phyloP scores from a whole-genome alignment of 1,140 invertebrate genomes.

The Fopius arisanus region DNA sequence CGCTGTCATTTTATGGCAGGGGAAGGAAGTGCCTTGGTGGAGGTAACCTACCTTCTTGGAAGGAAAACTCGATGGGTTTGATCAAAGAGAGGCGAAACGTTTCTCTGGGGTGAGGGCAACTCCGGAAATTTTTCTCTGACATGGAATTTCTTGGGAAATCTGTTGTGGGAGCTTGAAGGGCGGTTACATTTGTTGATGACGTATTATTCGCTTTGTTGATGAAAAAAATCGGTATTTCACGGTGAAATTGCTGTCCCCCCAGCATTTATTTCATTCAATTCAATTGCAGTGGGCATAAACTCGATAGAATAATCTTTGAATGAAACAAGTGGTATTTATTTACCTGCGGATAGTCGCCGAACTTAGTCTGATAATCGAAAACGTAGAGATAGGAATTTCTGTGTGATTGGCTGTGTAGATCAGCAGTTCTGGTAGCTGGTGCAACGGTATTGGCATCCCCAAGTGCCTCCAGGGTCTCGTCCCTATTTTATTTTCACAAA shows the following conservation, averaged over 20 bases:
- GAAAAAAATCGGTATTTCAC: no score
- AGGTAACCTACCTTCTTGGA: neutral
- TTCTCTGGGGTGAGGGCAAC: neutral
- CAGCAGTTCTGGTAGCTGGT: conserved; percentile 89
- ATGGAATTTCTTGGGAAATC: neutral
- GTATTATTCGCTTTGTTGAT: no score
- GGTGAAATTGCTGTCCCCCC: no score
- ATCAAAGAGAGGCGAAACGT: conserved; percentile 2
- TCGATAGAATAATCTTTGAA: neutral
- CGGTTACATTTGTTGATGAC: neutral
- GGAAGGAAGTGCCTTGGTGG: neutral
- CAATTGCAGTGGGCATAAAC: no score
- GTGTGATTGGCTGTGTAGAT: conserved; percentile 86
- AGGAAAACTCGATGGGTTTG: neutral
- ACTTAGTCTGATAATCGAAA: conserved; percentile 93
- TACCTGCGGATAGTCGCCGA: conserved; percentile 89
- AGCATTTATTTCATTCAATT: no score
- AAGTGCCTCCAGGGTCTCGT: conserved; percentile 71
- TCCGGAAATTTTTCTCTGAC: neutral
- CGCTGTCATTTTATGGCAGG: neutral
- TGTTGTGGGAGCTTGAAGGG: no score
- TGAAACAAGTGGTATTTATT: conserved; percentile 43
- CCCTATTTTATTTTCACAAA: neutral
- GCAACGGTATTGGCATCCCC: conserved; percentile 94
- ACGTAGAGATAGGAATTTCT: conserved; percentile 90